Conservation (phyloP, 2,113 vertebrate genomes). For the Malurus melanocephalus region DNA sequence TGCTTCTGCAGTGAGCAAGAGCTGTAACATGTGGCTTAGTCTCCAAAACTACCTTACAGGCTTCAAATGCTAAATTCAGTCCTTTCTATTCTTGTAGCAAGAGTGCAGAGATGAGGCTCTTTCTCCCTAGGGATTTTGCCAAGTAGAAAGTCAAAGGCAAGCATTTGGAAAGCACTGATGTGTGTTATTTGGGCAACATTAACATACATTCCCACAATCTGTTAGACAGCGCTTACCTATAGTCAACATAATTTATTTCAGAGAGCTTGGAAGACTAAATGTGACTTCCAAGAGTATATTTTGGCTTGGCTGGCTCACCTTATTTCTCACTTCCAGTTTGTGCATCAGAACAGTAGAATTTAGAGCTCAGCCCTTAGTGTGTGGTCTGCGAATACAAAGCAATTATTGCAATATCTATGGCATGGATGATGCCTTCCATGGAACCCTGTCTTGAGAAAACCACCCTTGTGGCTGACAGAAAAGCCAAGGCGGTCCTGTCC, state of each 20-base stretch:
- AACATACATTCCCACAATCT: neutral
- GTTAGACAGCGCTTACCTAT: neutral
- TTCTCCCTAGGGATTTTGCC: neutral
- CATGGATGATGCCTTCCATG: fast-evolving
- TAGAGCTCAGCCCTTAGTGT: neutral
- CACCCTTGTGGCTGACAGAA: neutral
- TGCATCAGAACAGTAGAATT: neutral
- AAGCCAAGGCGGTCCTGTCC: neutral
- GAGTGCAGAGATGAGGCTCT: neutral
- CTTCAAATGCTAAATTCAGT: neutral
- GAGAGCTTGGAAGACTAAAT: neutral
- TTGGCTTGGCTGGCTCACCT: neutral
- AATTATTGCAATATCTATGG: neutral
- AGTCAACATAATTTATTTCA: neutral
- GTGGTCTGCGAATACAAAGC: neutral
- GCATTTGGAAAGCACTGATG: neutral
- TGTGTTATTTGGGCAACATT: neutral
- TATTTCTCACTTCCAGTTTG: neutral
- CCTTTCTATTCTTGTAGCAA: neutral
- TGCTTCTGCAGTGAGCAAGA: neutral
- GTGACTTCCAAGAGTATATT: neutral
- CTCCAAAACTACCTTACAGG: neutral
- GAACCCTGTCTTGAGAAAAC: neutral
- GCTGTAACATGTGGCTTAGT: neutral
- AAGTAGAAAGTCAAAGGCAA: neutral